Base-by-base conservation (phyloP, 2,797 vertebrate species). In the Carcharodon carcharias region DNA sequence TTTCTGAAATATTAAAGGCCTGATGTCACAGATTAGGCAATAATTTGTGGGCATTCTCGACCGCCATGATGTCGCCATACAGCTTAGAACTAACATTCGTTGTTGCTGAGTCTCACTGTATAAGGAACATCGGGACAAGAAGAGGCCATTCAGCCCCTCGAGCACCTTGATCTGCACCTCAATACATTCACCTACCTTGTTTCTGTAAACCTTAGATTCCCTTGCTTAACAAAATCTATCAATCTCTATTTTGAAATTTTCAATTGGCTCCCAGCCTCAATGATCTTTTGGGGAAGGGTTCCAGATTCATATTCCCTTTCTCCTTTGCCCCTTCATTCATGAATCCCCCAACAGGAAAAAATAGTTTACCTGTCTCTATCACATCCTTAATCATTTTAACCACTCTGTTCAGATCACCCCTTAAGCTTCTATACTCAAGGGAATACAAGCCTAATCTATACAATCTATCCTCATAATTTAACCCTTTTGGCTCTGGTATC, bases 1-100 rank as follows among this genome's bases (percentile, higher is more conserved):
- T 95, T 96, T 95, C 93, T 96, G 77, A 96, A 88, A 95, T 88
- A 96, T 95, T 87, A 82, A 96, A 67, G 73, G 85, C 71, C 40
- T 65, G 93, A 95, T 87, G 80, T 45, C 23, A 61, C 45, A 77
- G 93, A 95, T 96, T 88, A 96, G 93, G 61, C 40, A 45, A 56
- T 82, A 85, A 96, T 50, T 94, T 96, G 96, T 87, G 73, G 96
- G n/a, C 96, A 40, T 58, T 93, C 54, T 96, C 71, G 12, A 93
- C 4, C 63, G 56, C 95, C 56, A 63, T 92, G 40, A 56, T 93
- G 71, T 77, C 96, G 63, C 69, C 28, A 82, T 89, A 12, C n/a
- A 5, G 96, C 96, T 95, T 96, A 91, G 12, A 96, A 96, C 96
- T 89, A 80, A 96, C 73, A 69, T 4, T 65, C 3, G 63, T 6